Conservation (phyloP, 2,797 vertebrate species). For the Poeciliopsis turneri region DNA sequence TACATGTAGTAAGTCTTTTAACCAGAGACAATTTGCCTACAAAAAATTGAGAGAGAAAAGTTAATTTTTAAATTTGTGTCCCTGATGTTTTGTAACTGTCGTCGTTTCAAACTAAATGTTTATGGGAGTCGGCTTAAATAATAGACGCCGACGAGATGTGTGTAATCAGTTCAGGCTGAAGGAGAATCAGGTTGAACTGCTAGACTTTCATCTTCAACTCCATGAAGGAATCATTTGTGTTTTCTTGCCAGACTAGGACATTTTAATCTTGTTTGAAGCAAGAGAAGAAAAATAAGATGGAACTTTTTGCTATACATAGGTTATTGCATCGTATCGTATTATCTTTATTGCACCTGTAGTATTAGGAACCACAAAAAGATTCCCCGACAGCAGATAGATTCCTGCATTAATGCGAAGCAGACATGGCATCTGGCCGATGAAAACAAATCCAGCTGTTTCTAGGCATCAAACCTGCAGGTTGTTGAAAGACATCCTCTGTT, state of each 20-base stretch:
- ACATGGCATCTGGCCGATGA: conserved; percentile 45
- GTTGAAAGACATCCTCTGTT: conserved; percentile 52
- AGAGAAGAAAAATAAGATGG: not conserved
- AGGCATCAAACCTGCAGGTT: conserved; percentile 25
- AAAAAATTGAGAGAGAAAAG: not conserved
- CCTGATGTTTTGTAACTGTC: not conserved
- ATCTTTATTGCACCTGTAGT: conserved; percentile 13
- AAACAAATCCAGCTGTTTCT: conserved; percentile 28
- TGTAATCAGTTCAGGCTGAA: not conserved
- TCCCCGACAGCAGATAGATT: conserved; percentile 37
- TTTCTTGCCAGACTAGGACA: too few species aligned
- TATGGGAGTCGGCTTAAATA: not conserved
- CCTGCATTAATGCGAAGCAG: conserved; percentile 48
- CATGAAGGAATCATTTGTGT: not conserved
- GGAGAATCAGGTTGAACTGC: not conserved
- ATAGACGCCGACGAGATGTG: not conserved
- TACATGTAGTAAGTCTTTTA: not conserved
- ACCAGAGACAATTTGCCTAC: not conserved
- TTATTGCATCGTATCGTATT: conserved; percentile 17
- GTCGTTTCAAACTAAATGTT: not conserved
- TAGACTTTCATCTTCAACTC: not conserved
- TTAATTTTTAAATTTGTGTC: not conserved
- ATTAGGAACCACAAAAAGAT: conserved; percentile 22
- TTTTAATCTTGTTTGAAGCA: not conserved
- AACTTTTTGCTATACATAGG: not conserved